Conservation (phyloP, 1,140 invertebrate genomes). For the Meteorus sp. region DNA sequence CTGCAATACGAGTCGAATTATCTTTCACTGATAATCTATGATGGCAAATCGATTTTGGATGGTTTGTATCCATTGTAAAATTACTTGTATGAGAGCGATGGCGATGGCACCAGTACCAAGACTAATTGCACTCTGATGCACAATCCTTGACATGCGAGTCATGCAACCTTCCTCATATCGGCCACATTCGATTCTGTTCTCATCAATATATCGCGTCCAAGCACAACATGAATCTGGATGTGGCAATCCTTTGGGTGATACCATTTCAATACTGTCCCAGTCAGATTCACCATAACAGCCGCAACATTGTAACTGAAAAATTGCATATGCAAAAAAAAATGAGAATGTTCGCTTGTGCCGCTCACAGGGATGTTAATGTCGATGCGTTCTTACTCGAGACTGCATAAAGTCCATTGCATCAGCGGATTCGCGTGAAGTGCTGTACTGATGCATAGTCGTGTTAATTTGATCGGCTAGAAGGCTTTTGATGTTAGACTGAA, state of each 20-base stretch:
- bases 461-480: slow-evolving; percentile 65
- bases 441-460: slow-evolving; percentile 62
- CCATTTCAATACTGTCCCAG: slow-evolving; percentile 60
- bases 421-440: slow-evolving; percentile 53
- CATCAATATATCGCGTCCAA: slow-evolving; percentile 31
- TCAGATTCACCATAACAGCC: slow-evolving; percentile 67
- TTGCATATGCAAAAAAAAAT: neutral
- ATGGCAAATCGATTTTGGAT: no score
- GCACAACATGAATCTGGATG: slow-evolving; percentile 64
- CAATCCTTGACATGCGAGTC: slow-evolving; percentile 64
- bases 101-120: slow-evolving; percentile 79
- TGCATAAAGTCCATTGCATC: slow-evolving; percentile 70
- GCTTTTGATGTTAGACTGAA: slow-evolving; percentile 65
- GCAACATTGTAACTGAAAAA: slow-evolving; percentile 72
- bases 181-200: slow-evolving; percentile 42
- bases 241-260: slow-evolving; percentile 44
- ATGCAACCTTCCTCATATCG: slow-evolving; percentile 69
- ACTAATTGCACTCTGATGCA: slow-evolving; percentile 74
- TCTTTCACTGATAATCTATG: no score
- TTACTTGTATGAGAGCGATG: slow-evolving; percentile 78
- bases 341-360: neutral
- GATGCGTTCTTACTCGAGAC: slow-evolving; percentile 59
- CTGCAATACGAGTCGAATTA: slow-evolving; percentile 55
- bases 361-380: neutral
- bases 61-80: no score